Evolutionary conservation across 1,140 invertebrate genomes (phyloP).

Genomic region (Oscheius sp.): DNA sequence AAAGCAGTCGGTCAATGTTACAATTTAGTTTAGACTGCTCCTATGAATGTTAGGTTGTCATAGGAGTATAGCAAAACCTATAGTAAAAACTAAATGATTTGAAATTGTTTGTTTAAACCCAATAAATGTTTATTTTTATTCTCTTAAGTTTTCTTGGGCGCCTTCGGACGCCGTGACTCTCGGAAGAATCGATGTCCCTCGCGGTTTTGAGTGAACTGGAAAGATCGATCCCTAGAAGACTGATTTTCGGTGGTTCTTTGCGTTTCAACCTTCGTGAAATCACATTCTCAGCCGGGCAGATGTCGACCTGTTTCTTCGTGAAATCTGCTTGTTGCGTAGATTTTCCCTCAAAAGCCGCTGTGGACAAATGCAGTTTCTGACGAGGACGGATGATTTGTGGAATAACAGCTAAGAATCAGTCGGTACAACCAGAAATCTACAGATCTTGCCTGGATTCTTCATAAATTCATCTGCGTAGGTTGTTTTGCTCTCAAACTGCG

Average conservation of each 20-base stretch:
- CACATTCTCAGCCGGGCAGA: constrained; percentile 32
- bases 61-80: no score
- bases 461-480: constrained; percentile 15
- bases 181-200: constrained; percentile 27
- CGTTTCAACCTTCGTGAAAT: constrained; percentile 18
- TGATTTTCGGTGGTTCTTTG: neutral
- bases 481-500: constrained; percentile 6
- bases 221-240: constrained; percentile 24
- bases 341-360: constrained; percentile 11
- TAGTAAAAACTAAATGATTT: no score
- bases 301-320: constrained; percentile 24
- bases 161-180: constrained; percentile 4
- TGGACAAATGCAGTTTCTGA: constrained; percentile 7
- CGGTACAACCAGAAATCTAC: neutral
- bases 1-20: no score
- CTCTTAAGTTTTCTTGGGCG: no score
- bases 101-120: no score
- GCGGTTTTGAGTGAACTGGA: constrained; percentile 8
- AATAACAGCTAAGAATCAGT: constrained; percentile 8
- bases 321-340: constrained; percentile 30
- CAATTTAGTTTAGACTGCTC: no score
- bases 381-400: neutral
- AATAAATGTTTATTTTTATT: no score
- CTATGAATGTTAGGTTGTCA: no score
- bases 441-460: neutral